Percentiles rank a stretch among this genome's conserved stretches.
phyloP scores from a whole-genome alignment of 2,888 invertebrate species.

The Cantharis rufa region DNA sequence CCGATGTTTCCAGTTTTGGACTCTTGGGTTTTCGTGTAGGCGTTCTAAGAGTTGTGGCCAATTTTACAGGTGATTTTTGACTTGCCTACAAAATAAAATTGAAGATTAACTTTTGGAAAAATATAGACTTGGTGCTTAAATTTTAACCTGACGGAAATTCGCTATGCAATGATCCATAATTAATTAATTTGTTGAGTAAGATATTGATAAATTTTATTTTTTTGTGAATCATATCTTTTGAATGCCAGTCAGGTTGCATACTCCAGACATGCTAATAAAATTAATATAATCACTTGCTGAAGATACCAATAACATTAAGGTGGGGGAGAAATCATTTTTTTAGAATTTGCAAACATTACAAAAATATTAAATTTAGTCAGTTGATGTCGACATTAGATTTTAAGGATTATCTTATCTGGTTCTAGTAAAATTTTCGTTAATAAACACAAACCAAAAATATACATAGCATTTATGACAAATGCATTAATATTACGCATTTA shows the following conservation, averaged over 20 bases:
- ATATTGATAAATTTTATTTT: not conserved
- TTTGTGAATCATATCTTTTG: not conserved
- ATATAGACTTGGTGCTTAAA: not conserved
- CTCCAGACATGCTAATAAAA: not conserved
- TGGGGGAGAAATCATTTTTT: not conserved
- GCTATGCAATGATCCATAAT: not conserved
- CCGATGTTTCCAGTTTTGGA: constrained; percentile 53
- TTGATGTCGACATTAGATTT: too few relatives aligned
- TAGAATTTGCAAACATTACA: too few relatives aligned
- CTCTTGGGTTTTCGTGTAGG: constrained; percentile 60
- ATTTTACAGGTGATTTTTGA: constrained; percentile 53
- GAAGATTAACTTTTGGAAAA: not conserved
- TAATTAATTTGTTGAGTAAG: not conserved
- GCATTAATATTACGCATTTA: too few relatives aligned
- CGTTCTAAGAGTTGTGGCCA: constrained; percentile 61
- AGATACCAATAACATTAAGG: not conserved
- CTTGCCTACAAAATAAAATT: constrained; percentile 11
- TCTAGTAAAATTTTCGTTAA: too few relatives aligned
- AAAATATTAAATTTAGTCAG: too few relatives aligned
- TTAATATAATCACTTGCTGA: not conserved
- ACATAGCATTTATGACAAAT: too few relatives aligned
- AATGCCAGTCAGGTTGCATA: not conserved
- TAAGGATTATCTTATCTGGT: too few relatives aligned
- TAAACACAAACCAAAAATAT: too few relatives aligned
- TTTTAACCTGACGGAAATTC: not conserved